Evolutionary conservation across 2,797 vertebrate species (phyloP).

Genomic region (Eremophila alpestris): DNA sequence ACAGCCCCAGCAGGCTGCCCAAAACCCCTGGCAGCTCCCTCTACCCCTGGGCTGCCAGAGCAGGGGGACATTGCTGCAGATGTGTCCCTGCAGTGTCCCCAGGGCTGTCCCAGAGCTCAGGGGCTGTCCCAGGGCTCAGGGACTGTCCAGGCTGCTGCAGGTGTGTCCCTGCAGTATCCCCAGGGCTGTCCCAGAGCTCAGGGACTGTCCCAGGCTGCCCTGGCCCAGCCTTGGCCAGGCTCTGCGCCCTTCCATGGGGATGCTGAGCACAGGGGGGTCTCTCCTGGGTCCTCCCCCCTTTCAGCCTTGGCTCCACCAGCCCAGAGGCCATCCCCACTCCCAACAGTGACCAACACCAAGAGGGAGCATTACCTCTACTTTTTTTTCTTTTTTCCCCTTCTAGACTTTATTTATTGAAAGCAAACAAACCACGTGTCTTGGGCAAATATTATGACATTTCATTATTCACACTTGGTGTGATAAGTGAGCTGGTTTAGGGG

Average conservation of each 20-base stretch:
- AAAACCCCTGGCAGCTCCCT: rapidly evolving
- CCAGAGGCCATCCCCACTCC: rapidly evolving
- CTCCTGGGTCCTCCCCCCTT: constrained; percentile 13
- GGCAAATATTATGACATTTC: constrained; percentile 21
- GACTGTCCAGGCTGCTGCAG: not conserved
- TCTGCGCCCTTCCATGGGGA: constrained; percentile 34
- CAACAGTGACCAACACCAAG: rapidly evolving
- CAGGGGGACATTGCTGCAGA: not conserved
- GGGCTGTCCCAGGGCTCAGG: not conserved
- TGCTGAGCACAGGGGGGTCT: constrained; percentile 62
- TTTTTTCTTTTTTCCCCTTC: not conserved
- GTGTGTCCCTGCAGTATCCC: not conserved
- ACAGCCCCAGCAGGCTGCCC: not conserved
- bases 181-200: not conserved
- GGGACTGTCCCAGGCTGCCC: not conserved
- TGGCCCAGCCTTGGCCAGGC: not conserved
- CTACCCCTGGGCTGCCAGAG: not conserved
- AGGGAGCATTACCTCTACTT: not conserved
- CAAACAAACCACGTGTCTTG: not conserved
- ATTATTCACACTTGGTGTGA: not conserved
- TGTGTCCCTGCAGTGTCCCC: not conserved
- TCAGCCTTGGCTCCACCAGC: rapidly evolving
- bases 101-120: too few species aligned
- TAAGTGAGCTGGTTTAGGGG: constrained; percentile 15
- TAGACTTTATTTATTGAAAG: not conserved